phyloP scores from a whole-genome alignment of 2,888 invertebrate genomes.

The Dasysyrphus tricinctus region DNA sequence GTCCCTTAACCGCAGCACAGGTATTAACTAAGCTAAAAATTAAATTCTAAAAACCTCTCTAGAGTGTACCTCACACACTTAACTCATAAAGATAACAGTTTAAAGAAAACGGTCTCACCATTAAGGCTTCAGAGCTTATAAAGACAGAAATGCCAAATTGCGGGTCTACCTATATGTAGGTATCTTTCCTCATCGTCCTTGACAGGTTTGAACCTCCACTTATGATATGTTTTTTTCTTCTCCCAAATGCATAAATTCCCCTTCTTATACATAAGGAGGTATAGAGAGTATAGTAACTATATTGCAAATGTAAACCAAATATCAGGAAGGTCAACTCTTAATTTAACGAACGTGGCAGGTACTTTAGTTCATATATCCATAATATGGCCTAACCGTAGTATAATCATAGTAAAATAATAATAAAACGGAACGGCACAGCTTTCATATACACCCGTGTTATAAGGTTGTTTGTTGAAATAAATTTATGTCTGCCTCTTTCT shows the following conservation, averaged over 20 bases:
- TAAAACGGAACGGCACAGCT: constrained; percentile 45
- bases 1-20: neutral
- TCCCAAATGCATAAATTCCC: neutral
- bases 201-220: neutral
- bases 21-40: neutral
- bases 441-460: constrained; percentile 20
- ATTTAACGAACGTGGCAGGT: constrained; percentile 35
- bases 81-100: constrained; percentile 11
- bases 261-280: neutral
- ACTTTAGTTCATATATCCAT: constrained; percentile 10
- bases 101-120: constrained; percentile 2
- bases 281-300: neutral
- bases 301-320: constrained; percentile 23
- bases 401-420: constrained; percentile 58
- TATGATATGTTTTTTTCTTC: neutral
- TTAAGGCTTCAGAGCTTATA: neutral
- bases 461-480: constrained; percentile 38
- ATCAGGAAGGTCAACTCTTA: constrained; percentile 24
- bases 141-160: neutral
- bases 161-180: neutral
- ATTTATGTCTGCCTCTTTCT: constrained; percentile 30
- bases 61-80: neutral
- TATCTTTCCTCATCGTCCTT: constrained; percentile 2
- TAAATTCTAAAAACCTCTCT: neutral
- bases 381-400: constrained; percentile 38